Percentiles rank a stretch among this genome's conserved stretches.
Evolutionary conservation across 35 echinoderm and acorn worm species (phyloP).

Genomic region (Amphiura filiformis): DNA sequence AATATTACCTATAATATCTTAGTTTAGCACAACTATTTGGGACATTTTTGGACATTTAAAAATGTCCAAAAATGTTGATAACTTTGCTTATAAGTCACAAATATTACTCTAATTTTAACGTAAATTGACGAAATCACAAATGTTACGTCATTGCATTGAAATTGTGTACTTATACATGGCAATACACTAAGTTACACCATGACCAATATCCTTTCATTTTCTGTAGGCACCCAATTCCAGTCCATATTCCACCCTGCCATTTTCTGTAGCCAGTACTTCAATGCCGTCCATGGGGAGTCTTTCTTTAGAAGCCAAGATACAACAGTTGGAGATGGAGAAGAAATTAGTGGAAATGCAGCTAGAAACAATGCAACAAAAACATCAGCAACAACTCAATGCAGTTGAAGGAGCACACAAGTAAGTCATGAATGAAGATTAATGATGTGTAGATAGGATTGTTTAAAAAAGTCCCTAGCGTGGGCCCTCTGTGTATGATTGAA

Average conservation of each 20-base stretch:
- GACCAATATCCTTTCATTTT: too few species aligned
- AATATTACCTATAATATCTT: too few species aligned
- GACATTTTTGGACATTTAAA: too few species aligned
- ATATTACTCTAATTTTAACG: too few species aligned
- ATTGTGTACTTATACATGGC: too few species aligned
- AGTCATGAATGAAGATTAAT: too few species aligned
- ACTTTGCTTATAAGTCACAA: too few species aligned
- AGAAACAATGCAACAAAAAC: slow-evolving; percentile 3
- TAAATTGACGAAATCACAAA: too few species aligned
- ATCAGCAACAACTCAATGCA: slow-evolving; percentile 24
- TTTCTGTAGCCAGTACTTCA: neutral
- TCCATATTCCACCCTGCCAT: neutral
- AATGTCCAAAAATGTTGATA: too few species aligned
- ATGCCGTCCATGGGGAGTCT: neutral
- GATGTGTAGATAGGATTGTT: neutral
- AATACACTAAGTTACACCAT: too few species aligned
- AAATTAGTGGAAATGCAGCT: neutral
- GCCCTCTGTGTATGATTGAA: neutral
- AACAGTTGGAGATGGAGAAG: slow-evolving; percentile 26
- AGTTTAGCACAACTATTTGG: too few species aligned
- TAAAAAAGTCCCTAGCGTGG: neutral
- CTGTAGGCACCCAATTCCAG: neutral
- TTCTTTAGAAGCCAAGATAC: slow-evolving; percentile 19
- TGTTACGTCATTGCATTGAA: too few species aligned
- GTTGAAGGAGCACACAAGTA: slow-evolving; percentile 30